phyloP scores from a whole-genome alignment of 1,140 invertebrate species.

The Heterodera schachtii region DNA sequence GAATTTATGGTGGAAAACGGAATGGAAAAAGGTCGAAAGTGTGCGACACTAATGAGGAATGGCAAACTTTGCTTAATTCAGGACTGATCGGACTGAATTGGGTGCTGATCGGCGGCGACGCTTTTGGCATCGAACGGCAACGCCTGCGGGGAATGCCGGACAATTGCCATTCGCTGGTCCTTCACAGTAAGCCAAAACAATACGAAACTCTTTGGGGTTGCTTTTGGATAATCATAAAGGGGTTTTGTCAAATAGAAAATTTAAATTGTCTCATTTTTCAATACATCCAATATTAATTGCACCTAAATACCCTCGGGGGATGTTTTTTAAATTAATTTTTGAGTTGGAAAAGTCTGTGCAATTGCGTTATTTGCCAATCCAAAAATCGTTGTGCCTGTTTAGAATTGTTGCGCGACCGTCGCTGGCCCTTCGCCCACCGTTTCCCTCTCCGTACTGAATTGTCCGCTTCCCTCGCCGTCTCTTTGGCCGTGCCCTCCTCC shows the following conservation, averaged over 20 bases:
- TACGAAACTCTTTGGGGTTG: not conserved
- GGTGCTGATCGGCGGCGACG: constrained; percentile 55
- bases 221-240: too few species aligned
- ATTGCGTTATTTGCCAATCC: not conserved
- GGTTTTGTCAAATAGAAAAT: too few species aligned
- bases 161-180: constrained; percentile 62
- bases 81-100: constrained; percentile 60
- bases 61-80: constrained; percentile 31
- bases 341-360: not conserved
- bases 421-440: constrained; percentile 48
- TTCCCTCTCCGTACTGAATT: constrained; percentile 46
- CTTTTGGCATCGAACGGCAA: constrained; percentile 61
- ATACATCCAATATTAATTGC: too few species aligned
- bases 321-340: not conserved
- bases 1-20: constrained; percentile 55
- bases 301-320: too few species aligned
- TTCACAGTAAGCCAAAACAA: constrained; percentile 44
- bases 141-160: constrained; percentile 55
- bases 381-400: not conserved
- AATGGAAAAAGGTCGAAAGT: constrained; percentile 52
- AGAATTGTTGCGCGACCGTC: constrained; percentile 47
- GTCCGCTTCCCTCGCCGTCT: constrained; percentile 46
- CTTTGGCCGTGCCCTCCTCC: constrained; percentile 29
- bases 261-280: too few species aligned
- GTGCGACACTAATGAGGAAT: not conserved